phyloP scores from a whole-genome alignment of 1,140 invertebrate genomes.

The Bombus fervidus region DNA sequence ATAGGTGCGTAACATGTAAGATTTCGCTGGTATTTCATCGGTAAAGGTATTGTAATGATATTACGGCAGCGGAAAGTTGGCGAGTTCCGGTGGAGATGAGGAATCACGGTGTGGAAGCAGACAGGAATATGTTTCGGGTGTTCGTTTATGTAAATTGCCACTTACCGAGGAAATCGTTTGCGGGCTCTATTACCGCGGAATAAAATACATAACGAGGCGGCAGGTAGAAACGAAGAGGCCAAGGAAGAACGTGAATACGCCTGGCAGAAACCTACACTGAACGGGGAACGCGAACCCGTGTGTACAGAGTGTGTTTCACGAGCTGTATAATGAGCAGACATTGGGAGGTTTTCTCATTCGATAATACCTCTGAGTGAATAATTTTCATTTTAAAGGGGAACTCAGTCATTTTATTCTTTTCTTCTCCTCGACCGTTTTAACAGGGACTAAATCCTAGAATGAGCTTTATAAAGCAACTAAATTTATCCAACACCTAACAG shows the following conservation, averaged over 20 bases:
- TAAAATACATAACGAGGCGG: constrained; percentile 66
- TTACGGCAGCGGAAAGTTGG: no score
- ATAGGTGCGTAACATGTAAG: no score
- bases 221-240: constrained; percentile 32
- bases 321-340: constrained; percentile 23
- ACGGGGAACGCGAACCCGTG: background rate
- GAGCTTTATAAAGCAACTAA: no score
- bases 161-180: constrained; percentile 66
- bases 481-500: no score
- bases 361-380: background rate
- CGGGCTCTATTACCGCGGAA: constrained; percentile 44
- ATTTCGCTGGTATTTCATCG: no score
- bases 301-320: constrained; percentile 26
- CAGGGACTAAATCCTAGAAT: no score
- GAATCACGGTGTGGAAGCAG: constrained; percentile 51
- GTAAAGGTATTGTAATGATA: no score
- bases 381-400: background rate
- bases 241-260: background rate
- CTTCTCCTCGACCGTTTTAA: background rate
- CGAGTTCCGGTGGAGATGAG: constrained; percentile 59
- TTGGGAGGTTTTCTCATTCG: background rate
- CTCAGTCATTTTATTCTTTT: background rate
- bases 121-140: constrained; percentile 50
- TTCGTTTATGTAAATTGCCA: constrained; percentile 74
- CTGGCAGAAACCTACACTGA: constrained; percentile 14